phyloP scores from a whole-genome alignment of 2,113 vertebrate species.

The Chionomys nivalis region DNA sequence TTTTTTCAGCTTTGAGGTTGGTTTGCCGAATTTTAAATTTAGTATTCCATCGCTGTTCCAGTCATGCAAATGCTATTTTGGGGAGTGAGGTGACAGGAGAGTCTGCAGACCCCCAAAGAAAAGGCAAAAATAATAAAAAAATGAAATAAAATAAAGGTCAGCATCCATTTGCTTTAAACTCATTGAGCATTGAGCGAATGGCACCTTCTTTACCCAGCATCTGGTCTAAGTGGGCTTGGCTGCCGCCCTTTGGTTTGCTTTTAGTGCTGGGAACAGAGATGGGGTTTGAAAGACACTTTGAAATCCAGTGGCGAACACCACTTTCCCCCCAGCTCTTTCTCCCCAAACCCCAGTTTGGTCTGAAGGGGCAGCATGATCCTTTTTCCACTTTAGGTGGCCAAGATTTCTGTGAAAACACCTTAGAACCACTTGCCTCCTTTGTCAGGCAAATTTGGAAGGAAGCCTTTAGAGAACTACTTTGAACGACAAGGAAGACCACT shows the following conservation, averaged over 20 bases:
- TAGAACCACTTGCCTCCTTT: slow-evolving; percentile 81
- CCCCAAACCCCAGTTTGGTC: slow-evolving; percentile 75
- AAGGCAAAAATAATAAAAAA: slow-evolving; percentile 61
- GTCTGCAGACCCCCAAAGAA: slow-evolving; percentile 77
- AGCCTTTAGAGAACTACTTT: slow-evolving; percentile 75
- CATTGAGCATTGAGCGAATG: slow-evolving; percentile 68
- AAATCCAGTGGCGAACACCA: slow-evolving; percentile 75
- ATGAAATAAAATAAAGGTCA: slow-evolving; percentile 14
- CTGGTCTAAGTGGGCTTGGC: slow-evolving; percentile 61
- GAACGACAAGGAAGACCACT: slow-evolving; percentile 70
- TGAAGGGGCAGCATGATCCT: slow-evolving; percentile 82
- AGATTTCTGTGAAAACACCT: slow-evolving; percentile 79
- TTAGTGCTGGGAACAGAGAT: slow-evolving; percentile 75
- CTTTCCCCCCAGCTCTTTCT: slow-evolving; percentile 59
- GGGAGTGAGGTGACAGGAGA: slow-evolving; percentile 55
- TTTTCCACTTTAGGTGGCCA: slow-evolving; percentile 81
- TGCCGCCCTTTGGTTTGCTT: background rate
- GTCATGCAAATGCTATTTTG: slow-evolving; percentile 71
- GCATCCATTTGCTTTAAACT: slow-evolving; percentile 81
- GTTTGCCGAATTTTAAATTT: slow-evolving; percentile 79
- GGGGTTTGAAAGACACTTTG: slow-evolving; percentile 74
- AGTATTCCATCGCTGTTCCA: slow-evolving; percentile 79
- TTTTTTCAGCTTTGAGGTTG: slow-evolving; percentile 84
- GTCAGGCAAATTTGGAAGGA: slow-evolving; percentile 83
- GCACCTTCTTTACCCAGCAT: slow-evolving; percentile 63